These are phyloP conservation scores for Microdon myrmicae DNA, from an alignment of 2,888 invertebrate genomes.

Conservation along the genomic window DNA sequence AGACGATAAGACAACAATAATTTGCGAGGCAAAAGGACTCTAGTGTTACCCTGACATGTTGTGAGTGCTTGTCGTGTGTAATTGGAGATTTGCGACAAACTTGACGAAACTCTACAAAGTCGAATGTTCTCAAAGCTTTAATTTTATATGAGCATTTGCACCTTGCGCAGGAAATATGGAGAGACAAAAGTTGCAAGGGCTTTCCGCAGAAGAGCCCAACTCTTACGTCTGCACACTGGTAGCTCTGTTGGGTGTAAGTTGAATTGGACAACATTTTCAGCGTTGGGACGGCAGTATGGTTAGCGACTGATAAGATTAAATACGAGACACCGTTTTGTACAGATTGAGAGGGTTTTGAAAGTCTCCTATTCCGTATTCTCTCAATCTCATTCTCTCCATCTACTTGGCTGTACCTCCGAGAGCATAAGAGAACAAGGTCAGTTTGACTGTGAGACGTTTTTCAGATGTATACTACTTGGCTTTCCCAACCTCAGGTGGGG, in stretches of 20 bases:
- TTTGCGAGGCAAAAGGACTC: constrained; percentile 7
- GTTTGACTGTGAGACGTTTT: constrained; percentile 23
- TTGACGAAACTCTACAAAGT: constrained; percentile 37
- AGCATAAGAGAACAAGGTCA: constrained; percentile 16
- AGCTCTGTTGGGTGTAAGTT: too few species aligned
- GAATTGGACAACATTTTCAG: constrained; percentile 35
- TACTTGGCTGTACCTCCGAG: background rate
- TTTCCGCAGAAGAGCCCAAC: too few species aligned
- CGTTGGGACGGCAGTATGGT: constrained; percentile 19
- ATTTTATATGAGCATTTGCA: background rate
- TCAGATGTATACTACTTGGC: constrained; percentile 18
- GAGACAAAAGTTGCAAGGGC: constrained; percentile 4
- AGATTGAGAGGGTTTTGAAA: constrained; percentile 13
- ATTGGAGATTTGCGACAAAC: constrained; percentile 40
- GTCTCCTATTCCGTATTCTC: too few species aligned
- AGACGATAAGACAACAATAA: constrained; percentile 18
- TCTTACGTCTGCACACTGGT: too few species aligned
- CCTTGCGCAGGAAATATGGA: constrained; percentile 10
- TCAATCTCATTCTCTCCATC: too few species aligned
- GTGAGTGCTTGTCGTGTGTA: background rate
- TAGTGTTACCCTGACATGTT: background rate
- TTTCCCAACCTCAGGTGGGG: constrained; percentile 54
- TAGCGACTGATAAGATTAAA: constrained; percentile 28
- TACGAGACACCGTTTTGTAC: constrained; percentile 5
- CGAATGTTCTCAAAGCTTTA: constrained; percentile 25